Conservation (phyloP, 2,888 invertebrate genomes). For the Geophilus truncorum region DNA sequence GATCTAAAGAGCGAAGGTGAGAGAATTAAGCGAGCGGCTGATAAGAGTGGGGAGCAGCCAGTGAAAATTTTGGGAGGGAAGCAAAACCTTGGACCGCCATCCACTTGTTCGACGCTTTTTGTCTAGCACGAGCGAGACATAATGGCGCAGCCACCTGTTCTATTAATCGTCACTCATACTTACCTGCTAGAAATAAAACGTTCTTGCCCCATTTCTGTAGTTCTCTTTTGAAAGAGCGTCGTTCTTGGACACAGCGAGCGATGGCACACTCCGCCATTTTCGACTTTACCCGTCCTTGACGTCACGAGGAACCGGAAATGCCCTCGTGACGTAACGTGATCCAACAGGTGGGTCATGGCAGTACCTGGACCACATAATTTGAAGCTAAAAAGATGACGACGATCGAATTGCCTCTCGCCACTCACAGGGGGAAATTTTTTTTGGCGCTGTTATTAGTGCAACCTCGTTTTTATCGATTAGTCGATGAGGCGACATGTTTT, state of each 20-base stretch:
- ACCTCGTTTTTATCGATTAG: conserved; percentile 23
- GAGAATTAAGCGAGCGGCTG: conserved; percentile 23
- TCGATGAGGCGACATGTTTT: conserved; percentile 21
- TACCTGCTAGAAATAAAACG: conserved; percentile 41
- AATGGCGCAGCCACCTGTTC: neutral
- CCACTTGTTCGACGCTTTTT: neutral
- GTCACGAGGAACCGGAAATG: conserved; percentile 35
- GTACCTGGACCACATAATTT: conserved; percentile 30
- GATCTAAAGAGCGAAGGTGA: conserved; percentile 22
- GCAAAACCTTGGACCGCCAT: conserved; percentile 24
- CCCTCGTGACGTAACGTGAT: conserved; percentile 33
- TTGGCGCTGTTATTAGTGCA: conserved; percentile 21
- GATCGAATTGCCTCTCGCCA: conserved; percentile 22
- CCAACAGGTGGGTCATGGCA: conserved; percentile 35
- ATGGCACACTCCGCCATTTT: conserved; percentile 39
- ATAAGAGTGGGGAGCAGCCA: conserved; percentile 27
- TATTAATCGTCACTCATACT: conserved; percentile 28
- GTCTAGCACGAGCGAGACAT: neutral
- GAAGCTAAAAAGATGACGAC: conserved; percentile 27
- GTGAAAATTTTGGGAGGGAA: conserved; percentile 13
- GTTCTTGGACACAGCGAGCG: conserved; percentile 39
- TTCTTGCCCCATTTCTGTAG: conserved; percentile 50
- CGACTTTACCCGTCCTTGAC: conserved; percentile 35
- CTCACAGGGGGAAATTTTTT: neutral
- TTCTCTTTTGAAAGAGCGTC: conserved; percentile 46